Evolutionary conservation across 2,888 invertebrate species (phyloP), one percentile per base, ranked within the genome.

Genomic region (Clistopyga incitator): DNA sequence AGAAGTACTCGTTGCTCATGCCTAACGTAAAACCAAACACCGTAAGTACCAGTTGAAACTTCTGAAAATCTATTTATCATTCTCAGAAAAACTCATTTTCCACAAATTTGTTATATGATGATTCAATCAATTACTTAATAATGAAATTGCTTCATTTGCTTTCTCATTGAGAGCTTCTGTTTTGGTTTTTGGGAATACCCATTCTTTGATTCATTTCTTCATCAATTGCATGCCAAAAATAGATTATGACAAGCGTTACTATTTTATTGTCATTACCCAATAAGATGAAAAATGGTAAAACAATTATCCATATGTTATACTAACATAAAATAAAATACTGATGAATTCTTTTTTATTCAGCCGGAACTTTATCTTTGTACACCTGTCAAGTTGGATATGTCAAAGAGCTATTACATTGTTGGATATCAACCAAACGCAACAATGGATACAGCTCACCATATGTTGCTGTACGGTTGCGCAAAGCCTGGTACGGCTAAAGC

Each of bases 351-450:
- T 67, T 61, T 65, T 86, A 96, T 96, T 84, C 94, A 98, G 98
- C 96, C 97, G 89, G 99, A 99, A 92, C 94, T 97, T 13, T 99
- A 99, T 92, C 94, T 98, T 29, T 99, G 99, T 93, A 98, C 98
- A 15, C 97, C 98, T 6, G 96, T 98, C 75, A 96, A 97, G 93
- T 95, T 98, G 84, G 96, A 97, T 88, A 95, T 95, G 18, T 94
- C 95, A 2, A 95, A 95, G 88, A 96, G 95, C 88, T 98, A 97
- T 92, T 98, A 97, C 91, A 96, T 99, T 90, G 98, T 97, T 89
- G 98, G 98, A 61, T 99, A 98, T 93, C 96, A 97, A 93, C 98
- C 99, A 1, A 97, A 98, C 91, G 98, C 98, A 1, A 96, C 97
- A 13, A 97, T 97, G 97, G 95, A 97, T 90, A 97, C 96, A 4